Evolutionary conservation across 2,888 invertebrate species (phyloP).

Genomic region (Encarsia formosa): DNA sequence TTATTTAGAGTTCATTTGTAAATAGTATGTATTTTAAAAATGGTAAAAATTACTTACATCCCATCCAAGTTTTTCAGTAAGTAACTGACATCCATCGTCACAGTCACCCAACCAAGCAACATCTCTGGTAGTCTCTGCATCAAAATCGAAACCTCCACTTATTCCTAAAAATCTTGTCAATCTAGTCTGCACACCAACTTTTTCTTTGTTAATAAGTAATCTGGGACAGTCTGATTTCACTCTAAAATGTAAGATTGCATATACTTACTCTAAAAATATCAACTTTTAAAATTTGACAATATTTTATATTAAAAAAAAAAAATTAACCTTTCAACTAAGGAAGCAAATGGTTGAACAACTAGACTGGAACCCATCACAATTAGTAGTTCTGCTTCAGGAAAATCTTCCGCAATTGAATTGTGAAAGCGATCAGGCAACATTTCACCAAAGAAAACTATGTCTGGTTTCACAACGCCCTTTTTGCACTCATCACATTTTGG

Average conservation of each 20-base stretch:
- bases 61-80: slow-evolving; percentile 78
- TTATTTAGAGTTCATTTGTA: slow-evolving; percentile 3
- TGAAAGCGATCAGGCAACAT: slow-evolving; percentile 77
- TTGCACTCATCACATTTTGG: slow-evolving; percentile 74
- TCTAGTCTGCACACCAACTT: slow-evolving; percentile 48
- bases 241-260: slow-evolving; percentile 51
- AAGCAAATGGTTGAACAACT: slow-evolving; percentile 92
- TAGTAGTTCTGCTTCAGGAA: slow-evolving; percentile 81
- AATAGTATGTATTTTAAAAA: too few species aligned
- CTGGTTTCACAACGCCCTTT: slow-evolving; percentile 82
- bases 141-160: slow-evolving; percentile 66
- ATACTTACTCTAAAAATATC: neutral
- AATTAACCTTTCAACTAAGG: slow-evolving; percentile 70
- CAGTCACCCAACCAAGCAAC: slow-evolving; percentile 81
- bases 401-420: slow-evolving; percentile 65
- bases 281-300: neutral
- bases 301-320: slow-evolving; percentile 3
- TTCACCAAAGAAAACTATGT: slow-evolving; percentile 96
- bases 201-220: slow-evolving; percentile 82
- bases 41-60: slow-evolving; percentile 57
- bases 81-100: slow-evolving; percentile 70
- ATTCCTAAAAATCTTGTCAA: slow-evolving; percentile 49
- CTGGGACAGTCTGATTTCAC: slow-evolving; percentile 72
- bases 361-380: slow-evolving; percentile 94
- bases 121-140: slow-evolving; percentile 63